A percentile compares a stretch with the other conserved stretches of the same genome.
Conservation (phyloP, 2,888 invertebrate genomes). For the Torymus tubicola region DNA sequence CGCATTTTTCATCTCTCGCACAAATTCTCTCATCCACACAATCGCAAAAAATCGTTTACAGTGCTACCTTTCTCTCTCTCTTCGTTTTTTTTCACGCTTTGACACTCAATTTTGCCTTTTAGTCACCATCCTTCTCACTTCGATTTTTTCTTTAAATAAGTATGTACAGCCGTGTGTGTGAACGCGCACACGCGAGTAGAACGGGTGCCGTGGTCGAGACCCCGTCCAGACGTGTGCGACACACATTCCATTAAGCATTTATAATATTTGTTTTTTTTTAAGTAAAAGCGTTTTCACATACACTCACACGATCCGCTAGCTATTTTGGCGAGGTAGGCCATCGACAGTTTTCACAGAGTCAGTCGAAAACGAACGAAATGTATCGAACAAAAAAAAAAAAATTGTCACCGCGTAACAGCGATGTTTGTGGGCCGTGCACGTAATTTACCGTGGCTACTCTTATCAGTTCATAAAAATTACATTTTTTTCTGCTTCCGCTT, state of each 20-base stretch:
- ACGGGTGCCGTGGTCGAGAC: constrained; percentile 54
- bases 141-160: constrained; percentile 49
- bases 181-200: background rate
- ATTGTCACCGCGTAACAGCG: constrained; percentile 12
- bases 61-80: too few species aligned
- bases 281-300: constrained; percentile 48
- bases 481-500: background rate
- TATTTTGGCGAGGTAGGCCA: constrained; percentile 71
- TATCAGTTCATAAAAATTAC: constrained; percentile 27
- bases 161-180: constrained; percentile 51
- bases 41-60: too few species aligned
- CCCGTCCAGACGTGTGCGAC: constrained; percentile 10
- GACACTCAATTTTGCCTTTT: background rate
- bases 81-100: background rate
- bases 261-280: constrained; percentile 35
- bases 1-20: too few species aligned
- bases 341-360: constrained; percentile 35
- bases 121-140: background rate
- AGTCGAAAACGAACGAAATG: constrained; percentile 13
- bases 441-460: constrained; percentile 1
- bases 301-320: constrained; percentile 55
- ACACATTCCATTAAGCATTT: constrained; percentile 55
- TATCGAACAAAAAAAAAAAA: background rate
- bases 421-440: background rate
- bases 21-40: too few species aligned